Evolutionary conservation across 2,113 vertebrate species (phyloP), one percentile per base, ranked within the genome.

Genomic region (Siniperca knerii): DNA sequence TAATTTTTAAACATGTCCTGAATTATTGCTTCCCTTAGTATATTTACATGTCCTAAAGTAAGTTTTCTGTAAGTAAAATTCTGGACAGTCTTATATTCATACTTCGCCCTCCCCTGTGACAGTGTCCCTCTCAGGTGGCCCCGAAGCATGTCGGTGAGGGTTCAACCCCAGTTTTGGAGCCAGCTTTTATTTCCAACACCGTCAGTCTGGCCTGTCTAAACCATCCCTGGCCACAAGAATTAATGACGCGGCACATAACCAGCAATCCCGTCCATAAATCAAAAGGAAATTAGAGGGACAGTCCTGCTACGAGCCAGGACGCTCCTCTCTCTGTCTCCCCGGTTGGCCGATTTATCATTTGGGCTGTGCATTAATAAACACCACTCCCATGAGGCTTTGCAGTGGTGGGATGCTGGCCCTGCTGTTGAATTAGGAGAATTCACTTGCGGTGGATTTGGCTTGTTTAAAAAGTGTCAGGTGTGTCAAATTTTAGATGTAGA

Each of bases 201-300:
- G 85, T 95, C 96, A 96, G 93, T 94, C 96, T 85, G 44, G 82
- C 94, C 95, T 92, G 87, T 93, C 93, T 79, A 80, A 91, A 87
- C 81, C 83, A 91, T 90, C 83, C 85, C 79, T 37, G 86, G 88
- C 90, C 87, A 18, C 55, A 91, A 95, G 94, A 97, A 98, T 98
- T 98, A 98, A 98, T 98, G 97, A 96, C 94, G 92, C 91, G 89
- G 94, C 92, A 94, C 95, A 96, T 96, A 95, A 97, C 92, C 93
- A 96, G 93, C 95, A 93, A 90, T 96, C 95, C 96, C 93, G 93
- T 97, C 96, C 97, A 98, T 98, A 98, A 99, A 98, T 99, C 97
- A 98, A 93, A 87, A 93, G 94, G 96, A 97, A 98, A 98, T 97
- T 95, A 97, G 95, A 96, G 94, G 96, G 96, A 96, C 97, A 90